A percentile compares a stretch with the other conserved stretches of the same genome.
phyloP scores from a whole-genome alignment of 2,113 vertebrate species.

The Mugil cephalus region DNA sequence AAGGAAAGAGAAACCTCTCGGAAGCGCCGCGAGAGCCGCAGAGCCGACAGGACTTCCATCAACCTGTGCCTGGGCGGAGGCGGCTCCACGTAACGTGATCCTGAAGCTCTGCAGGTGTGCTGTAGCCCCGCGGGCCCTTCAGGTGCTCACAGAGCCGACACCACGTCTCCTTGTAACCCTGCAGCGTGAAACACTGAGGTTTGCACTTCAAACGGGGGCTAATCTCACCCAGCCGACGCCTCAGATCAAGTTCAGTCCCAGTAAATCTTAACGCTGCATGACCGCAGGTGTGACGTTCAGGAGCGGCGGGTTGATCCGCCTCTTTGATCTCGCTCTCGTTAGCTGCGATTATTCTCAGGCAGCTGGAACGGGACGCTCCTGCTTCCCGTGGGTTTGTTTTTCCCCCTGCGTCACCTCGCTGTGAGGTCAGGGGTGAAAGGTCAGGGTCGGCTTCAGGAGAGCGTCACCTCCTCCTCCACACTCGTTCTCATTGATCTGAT shows the following conservation, averaged over 20 bases:
- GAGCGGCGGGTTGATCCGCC: background rate
- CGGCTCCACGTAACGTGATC: constrained; percentile 15
- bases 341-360: background rate
- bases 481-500: too few species aligned
- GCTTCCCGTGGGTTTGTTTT: background rate
- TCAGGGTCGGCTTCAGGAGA: background rate
- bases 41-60: background rate
- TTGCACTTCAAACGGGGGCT: constrained; percentile 40
- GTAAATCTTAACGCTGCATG: constrained; percentile 10
- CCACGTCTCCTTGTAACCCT: background rate
- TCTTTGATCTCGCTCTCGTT: constrained; percentile 37
- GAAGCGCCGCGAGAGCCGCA: background rate
- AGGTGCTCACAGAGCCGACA: background rate
- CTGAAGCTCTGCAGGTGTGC: constrained; percentile 16
- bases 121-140: constrained; percentile 8
- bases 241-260: background rate
- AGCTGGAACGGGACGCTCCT: background rate
- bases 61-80: background rate
- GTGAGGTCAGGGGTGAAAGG: background rate
- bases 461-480: too few species aligned
- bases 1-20: background rate
- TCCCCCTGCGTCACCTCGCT: background rate
- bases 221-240: background rate
- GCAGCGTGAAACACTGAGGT: constrained; percentile 2
- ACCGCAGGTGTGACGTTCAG: constrained; percentile 17